These are phyloP conservation scores for Syrrhaptes paradoxus DNA, from an alignment of 2,113 vertebrate genomes.

Conservation along the genomic window DNA sequence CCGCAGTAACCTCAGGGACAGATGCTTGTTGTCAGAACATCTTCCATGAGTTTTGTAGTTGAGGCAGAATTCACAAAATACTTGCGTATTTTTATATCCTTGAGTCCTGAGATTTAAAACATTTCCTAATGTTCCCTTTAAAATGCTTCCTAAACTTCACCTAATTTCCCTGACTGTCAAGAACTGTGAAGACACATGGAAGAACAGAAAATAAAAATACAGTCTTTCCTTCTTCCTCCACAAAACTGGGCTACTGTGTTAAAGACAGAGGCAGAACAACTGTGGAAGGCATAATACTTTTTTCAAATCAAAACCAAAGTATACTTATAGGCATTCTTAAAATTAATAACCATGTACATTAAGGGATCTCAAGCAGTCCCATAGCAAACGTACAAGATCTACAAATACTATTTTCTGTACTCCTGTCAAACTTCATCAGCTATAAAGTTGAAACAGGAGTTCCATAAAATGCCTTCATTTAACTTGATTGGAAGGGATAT, in stretches of 20 bases:
- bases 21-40: neutral
- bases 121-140: neutral
- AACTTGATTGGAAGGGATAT: slow-evolving; percentile 46
- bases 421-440: slow-evolving; percentile 26
- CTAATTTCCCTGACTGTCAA: neutral
- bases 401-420: slow-evolving; percentile 16
- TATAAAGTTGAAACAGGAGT: slow-evolving; percentile 38
- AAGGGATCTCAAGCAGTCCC: neutral
- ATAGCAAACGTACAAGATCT: neutral
- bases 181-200: neutral
- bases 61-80: neutral
- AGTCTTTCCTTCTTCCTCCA: neutral
- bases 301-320: neutral
- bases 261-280: neutral
- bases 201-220: neutral
- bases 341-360: neutral
- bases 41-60: neutral
- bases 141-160: neutral
- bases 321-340: neutral
- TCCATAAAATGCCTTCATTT: slow-evolving; percentile 51
- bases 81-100: neutral
- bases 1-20: neutral
- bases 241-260: neutral
- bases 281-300: neutral
- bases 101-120: neutral